Evolutionary conservation across 1,140 invertebrate species (phyloP).

Genomic region (Cheumatopsyche charites): DNA sequence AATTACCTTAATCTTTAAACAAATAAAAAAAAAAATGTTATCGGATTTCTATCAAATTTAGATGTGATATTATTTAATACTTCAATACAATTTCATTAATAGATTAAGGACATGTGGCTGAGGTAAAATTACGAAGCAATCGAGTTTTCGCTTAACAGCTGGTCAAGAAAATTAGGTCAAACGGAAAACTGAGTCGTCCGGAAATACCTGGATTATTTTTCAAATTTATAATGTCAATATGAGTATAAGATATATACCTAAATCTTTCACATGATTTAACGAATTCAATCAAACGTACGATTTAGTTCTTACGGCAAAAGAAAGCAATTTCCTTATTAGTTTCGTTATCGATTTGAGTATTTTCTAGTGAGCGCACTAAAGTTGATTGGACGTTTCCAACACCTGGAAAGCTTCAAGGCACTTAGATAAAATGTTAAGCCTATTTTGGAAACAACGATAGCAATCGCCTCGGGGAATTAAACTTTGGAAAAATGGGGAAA

Average conservation of each 20-base stretch:
- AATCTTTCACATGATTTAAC: too few relatives aligned
- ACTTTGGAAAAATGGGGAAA: background rate
- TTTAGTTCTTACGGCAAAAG: too few relatives aligned
- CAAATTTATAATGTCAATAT: too few relatives aligned
- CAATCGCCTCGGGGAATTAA: conserved; percentile 12
- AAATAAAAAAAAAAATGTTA: too few relatives aligned
- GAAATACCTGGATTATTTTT: background rate
- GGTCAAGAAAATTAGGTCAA: conserved; percentile 14
- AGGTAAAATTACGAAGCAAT: conserved; percentile 9
- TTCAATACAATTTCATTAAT: background rate
- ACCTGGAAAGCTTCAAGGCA: conserved; percentile 17
- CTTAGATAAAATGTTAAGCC: conserved; percentile 26
- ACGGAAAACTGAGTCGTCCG: background rate
- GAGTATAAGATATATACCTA: too few relatives aligned
- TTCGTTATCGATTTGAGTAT: conserved; percentile 11
- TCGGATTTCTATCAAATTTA: too few relatives aligned
- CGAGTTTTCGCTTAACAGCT: conserved; percentile 18
- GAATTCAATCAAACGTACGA: too few relatives aligned
- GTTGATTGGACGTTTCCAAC: conserved; percentile 17
- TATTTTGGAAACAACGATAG: conserved; percentile 26
- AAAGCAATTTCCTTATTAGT: too few relatives aligned
- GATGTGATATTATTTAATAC: too few relatives aligned
- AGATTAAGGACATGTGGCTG: background rate
- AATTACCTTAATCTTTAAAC: too few relatives aligned
- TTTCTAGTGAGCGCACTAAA: conserved; percentile 5